A percentile compares a stretch with the other conserved stretches of the same genome.
Evolutionary conservation across 2,888 invertebrate species (phyloP).

Genomic region (Apodemia duryi): DNA sequence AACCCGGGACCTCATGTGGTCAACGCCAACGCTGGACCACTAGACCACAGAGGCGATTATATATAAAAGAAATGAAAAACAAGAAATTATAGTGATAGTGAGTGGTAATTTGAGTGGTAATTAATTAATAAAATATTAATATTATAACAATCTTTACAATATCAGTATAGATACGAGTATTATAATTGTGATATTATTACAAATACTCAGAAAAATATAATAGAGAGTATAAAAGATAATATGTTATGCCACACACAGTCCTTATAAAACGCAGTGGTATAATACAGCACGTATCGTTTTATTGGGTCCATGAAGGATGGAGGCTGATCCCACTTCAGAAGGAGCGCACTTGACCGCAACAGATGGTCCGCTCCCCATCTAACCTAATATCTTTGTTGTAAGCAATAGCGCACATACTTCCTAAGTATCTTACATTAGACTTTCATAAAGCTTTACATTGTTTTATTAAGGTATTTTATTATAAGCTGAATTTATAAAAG

Average conservation of each 20-base stretch:
- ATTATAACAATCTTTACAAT: no score
- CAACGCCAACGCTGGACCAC: no score
- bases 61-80: no score
- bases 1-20: no score
- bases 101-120: no score
- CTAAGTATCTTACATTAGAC: conserved; percentile 18
- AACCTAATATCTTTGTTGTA: conserved; percentile 29
- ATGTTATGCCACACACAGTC: neutral
- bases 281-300: conserved; percentile 41
- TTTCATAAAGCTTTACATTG: conserved; percentile 1
- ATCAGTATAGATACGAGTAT: no score
- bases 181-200: no score
- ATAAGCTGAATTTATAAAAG: no score
- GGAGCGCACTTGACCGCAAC: conserved; percentile 63
- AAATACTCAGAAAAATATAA: no score
- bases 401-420: conserved; percentile 24
- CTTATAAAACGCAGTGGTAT: conserved; percentile 19
- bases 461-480: neutral
- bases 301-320: conserved; percentile 57
- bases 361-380: conserved; percentile 48
- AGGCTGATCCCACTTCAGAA: conserved; percentile 47
- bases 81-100: no score
- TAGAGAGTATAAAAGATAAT: neutral
- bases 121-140: no score
- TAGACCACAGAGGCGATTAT: no score